Percentiles rank a stretch among this genome's conserved stretches.
Conservation (phyloP, 2,797 vertebrate species). For the Sphaeramia orbicularis region DNA sequence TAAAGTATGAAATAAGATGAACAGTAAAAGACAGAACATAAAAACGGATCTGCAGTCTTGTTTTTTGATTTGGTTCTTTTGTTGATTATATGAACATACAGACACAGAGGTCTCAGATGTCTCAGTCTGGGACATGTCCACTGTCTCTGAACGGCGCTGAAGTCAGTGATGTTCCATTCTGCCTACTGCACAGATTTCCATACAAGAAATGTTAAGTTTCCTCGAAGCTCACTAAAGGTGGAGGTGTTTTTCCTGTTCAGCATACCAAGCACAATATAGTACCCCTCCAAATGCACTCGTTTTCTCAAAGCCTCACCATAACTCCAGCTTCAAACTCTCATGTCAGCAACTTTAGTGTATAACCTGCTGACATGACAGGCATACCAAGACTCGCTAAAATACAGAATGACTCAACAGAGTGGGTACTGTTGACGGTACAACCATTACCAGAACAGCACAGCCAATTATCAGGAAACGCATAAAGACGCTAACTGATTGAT, state of each 20-base stretch:
- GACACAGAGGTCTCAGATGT: too few species aligned
- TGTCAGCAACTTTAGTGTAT: conserved; percentile 57
- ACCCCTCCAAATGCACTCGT: conserved; percentile 20
- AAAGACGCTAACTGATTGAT: conserved; percentile 78
- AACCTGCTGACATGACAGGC: conserved; percentile 63
- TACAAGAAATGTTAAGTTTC: conserved; percentile 29
- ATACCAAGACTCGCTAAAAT: conserved; percentile 39
- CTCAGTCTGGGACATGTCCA: too few species aligned
- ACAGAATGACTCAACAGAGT: conserved; percentile 47
- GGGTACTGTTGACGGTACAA: conserved; percentile 65
- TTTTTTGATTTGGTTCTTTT: too few species aligned
- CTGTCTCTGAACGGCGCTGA: background rate
- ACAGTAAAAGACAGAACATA: too few species aligned
- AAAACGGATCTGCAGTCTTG: too few species aligned
- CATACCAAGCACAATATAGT: conserved; percentile 44
- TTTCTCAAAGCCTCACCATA: conserved; percentile 39
- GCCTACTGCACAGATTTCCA: conserved; percentile 18
- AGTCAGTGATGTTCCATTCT: conserved; percentile 10
- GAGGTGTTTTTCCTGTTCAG: conserved; percentile 49
- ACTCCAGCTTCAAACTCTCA: conserved; percentile 55
- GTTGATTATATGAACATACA: too few species aligned
- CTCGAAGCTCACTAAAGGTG: conserved; percentile 39
- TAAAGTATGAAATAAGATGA: too few species aligned
- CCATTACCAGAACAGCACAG: conserved; percentile 60
- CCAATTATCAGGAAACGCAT: conserved; percentile 74